phyloP scores from a whole-genome alignment of 1,140 invertebrate species.

The Ceratosolen fusciceps region DNA sequence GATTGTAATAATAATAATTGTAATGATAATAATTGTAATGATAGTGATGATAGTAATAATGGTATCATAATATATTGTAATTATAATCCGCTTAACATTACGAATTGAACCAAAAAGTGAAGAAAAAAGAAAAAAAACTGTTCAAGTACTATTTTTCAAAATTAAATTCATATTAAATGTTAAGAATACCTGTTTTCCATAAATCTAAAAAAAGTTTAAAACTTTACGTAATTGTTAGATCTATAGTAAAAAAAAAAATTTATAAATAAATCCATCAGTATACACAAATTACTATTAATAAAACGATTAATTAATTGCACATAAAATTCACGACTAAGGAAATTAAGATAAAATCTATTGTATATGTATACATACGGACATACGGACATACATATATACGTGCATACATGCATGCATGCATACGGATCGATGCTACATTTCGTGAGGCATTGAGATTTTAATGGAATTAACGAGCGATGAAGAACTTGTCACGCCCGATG shows the following conservation, averaged over 20 bases:
- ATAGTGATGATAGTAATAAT: too few relatives aligned
- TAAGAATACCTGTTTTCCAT: background rate
- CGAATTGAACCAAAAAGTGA: background rate
- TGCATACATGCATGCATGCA: background rate
- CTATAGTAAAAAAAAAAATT: background rate
- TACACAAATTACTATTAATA: background rate
- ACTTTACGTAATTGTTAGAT: conserved; percentile 8
- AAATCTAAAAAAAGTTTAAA: background rate
- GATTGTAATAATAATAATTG: too few relatives aligned
- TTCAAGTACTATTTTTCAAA: conserved; percentile 11
- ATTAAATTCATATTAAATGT: conserved; percentile 1
- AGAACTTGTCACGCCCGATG: background rate
- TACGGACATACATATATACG: background rate
- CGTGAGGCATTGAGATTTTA: background rate
- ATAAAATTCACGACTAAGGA: background rate
- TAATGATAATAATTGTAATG: too few relatives aligned
- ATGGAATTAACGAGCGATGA: background rate
- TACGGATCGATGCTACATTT: background rate
- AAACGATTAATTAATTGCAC: too few relatives aligned
- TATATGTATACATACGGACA: too few relatives aligned
- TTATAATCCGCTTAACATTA: background rate
- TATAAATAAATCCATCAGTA: conserved; percentile 10
- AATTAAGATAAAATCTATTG: too few relatives aligned
- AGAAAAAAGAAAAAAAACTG: conserved; percentile 7
- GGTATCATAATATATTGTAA: background rate